Conservation (phyloP, 2,888 invertebrate species). For the Ctena decussata region DNA sequence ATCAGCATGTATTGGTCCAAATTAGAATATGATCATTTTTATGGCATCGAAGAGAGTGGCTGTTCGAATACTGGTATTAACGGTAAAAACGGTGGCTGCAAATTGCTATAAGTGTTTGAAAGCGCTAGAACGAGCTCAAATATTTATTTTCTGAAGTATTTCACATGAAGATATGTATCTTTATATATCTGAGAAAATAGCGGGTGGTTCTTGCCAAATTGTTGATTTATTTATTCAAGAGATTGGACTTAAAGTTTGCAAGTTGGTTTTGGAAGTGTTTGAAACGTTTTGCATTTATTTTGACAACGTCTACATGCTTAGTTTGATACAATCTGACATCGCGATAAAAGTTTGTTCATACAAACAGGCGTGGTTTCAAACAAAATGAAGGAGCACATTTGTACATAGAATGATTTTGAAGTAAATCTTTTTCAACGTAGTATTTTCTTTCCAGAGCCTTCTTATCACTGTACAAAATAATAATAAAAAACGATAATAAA, state of each 20-base stretch:
- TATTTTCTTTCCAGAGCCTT: too few relatives aligned
- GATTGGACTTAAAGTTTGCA: background rate
- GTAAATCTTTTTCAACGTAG: too few relatives aligned
- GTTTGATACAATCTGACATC: background rate
- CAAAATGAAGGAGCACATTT: too few relatives aligned
- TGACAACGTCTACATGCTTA: background rate
- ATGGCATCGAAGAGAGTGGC: too few relatives aligned
- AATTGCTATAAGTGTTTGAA: conserved; percentile 10
- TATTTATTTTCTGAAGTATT: background rate
- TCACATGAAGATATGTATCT: conserved; percentile 12
- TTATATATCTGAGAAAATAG: conserved; percentile 7
- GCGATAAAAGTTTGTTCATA: background rate
- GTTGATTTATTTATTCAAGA: conserved; percentile 10
- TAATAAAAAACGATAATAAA: too few relatives aligned
- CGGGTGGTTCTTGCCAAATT: background rate
- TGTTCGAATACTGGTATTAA: too few relatives aligned
- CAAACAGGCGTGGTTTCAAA: background rate
- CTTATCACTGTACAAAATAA: too few relatives aligned
- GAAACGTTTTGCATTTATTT: background rate
- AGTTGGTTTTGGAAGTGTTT: background rate
- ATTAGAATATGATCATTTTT: too few relatives aligned
- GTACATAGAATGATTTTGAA: too few relatives aligned
- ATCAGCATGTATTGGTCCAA: too few relatives aligned
- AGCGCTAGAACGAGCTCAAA: background rate
- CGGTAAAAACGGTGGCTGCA: too few relatives aligned